These are phyloP conservation scores for Onychomys torridus DNA, from an alignment of 2,797 vertebrate genomes.

Conservation along the genomic window DNA sequence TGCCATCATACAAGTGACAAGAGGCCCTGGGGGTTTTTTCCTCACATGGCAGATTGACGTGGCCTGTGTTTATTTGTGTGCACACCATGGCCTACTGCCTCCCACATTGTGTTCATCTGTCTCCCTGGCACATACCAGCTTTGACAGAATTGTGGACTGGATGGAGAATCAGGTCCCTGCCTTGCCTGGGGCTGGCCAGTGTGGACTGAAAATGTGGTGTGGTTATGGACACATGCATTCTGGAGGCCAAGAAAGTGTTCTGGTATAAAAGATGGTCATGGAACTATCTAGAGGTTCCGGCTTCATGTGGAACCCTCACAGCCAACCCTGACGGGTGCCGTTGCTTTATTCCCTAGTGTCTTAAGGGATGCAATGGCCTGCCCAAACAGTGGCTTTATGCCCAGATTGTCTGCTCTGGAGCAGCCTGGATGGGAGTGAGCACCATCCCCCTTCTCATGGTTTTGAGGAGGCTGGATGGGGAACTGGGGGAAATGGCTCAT, in stretches of 20 bases:
- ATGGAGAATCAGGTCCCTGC: background rate
- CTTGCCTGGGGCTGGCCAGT: background rate
- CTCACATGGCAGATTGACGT: background rate
- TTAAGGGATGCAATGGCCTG: rapidly evolving
- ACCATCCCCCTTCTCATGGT: background rate
- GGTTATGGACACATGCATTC: background rate
- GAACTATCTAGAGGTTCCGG: background rate
- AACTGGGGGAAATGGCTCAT: background rate
- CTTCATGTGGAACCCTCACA: rapidly evolving
- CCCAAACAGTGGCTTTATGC: background rate
- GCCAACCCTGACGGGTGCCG: background rate
- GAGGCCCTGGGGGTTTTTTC: background rate
- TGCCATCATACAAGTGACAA: background rate
- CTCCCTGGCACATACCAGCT: background rate
- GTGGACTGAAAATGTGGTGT: background rate
- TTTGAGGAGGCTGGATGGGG: conserved; percentile 53
- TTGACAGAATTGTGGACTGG: background rate
- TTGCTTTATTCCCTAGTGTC: background rate
- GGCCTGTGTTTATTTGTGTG: background rate
- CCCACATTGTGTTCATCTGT: background rate
- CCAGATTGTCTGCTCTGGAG: background rate
- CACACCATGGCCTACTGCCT: background rate
- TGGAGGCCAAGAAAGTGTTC: background rate
- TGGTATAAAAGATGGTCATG: background rate
- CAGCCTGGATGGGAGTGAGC: background rate